A percentile compares a stretch with the other conserved stretches of the same genome.
phyloP scores from a whole-genome alignment of 92 coral and sea anemone genomes.

The Zoanthus solanderi region DNA sequence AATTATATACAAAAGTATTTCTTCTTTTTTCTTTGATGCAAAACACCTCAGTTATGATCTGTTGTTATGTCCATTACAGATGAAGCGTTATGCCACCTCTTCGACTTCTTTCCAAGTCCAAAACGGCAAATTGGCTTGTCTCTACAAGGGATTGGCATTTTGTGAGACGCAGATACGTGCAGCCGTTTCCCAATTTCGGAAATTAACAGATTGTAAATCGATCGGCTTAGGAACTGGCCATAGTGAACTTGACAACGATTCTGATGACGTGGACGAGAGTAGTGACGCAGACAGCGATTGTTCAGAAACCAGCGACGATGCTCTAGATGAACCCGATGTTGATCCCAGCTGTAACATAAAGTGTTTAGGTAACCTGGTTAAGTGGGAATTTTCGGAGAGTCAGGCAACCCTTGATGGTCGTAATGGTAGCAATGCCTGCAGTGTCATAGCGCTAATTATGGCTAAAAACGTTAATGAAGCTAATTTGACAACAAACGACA shows the following conservation, averaged over 20 bases:
- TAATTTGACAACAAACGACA: constrained; percentile 28
- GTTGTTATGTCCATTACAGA: background rate
- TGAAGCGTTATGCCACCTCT: constrained; percentile 25
- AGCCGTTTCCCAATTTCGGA: constrained; percentile 21
- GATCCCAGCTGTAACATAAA: constrained; percentile 6
- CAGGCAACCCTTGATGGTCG: constrained; percentile 59
- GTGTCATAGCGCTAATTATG: constrained; percentile 47
- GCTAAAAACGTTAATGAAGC: constrained; percentile 21
- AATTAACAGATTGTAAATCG: constrained; percentile 20
- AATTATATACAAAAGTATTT: too few species aligned
- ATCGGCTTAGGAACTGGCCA: background rate
- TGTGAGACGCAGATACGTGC: background rate
- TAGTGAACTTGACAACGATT: background rate
- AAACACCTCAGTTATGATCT: too few species aligned
- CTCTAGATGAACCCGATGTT: constrained; percentile 21
- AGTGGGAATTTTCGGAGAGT: constrained; percentile 58
- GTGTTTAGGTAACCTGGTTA: constrained; percentile 12
- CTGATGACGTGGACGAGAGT: background rate
- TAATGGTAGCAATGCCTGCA: constrained; percentile 63
- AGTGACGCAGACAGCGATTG: constrained; percentile 11
- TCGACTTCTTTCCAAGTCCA: constrained; percentile 17
- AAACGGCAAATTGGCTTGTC: constrained; percentile 51
- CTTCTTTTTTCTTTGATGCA: too few species aligned
- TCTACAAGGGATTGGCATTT: constrained; percentile 54
- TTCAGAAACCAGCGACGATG: constrained; percentile 20